Base-by-base conservation (phyloP, 23 tunicate species). In the Halocynthia aurantium region DNA sequence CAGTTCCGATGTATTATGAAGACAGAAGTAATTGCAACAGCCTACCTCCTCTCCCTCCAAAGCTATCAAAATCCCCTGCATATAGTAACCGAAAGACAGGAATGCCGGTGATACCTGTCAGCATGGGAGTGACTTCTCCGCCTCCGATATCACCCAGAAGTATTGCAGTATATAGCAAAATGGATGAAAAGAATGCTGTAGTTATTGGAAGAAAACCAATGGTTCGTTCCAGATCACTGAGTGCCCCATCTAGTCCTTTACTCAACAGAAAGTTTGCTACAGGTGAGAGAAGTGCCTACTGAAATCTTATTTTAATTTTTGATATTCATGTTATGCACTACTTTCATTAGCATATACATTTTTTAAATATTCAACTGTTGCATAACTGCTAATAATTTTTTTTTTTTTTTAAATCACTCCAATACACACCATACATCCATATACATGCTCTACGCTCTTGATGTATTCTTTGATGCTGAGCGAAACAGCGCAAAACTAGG, bases 231-330 rank as follows among this genome's bases (percentile, higher is more conserved):
- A 22, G 87, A 7, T 90, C 97, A 15, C 44, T 52, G 5, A 90
- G 97, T 58, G 97, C 97, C 4, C 97, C 97, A 7, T 71, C 97
- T 7, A 90, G 97, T 71, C 97, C 97, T 6, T 63, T 88, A 6
- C 53, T 77, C 55, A 57, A 66, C 13, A 77, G 90, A 62, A 90
- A 81, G 63, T 84, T 76, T 58, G 75, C 67, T 5, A 53, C 75
- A n/a, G 83, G 83, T 40, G 21, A 12, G 50, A 15, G 2, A 15
- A 11, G 22, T 65, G 10, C n/a, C 10, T 65, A 65, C 22, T 65
- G 5, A 6, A 9, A 49, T 20, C 31, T 6, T 20, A 20, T 5
- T 58, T 58, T n/a, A 4, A 58, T 58, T 58, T 58, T 58, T 58
- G 63, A 58, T 15, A 0, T 1, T 13, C 4, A 13, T n/a, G 15